Percentiles rank a stretch among this genome's conserved stretches.
phyloP scores from a whole-genome alignment of 2,797 vertebrate species.

The Argyrosomus regius region DNA sequence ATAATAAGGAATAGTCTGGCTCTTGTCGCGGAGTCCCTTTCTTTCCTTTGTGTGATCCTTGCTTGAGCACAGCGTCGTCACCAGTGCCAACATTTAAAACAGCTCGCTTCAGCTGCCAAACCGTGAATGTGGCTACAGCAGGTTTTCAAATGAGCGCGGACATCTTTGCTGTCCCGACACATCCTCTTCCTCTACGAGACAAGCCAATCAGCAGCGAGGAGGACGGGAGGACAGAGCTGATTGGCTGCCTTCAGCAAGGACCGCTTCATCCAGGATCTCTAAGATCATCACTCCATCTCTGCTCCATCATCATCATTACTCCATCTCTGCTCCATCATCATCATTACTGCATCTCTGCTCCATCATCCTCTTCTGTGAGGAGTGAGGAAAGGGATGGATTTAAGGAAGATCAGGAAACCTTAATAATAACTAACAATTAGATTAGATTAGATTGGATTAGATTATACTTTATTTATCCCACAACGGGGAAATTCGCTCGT shows the following conservation, averaged over 20 bases:
- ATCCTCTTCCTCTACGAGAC: slow-evolving; percentile 69
- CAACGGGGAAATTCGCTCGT: too few species aligned
- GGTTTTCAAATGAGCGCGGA: slow-evolving; percentile 90
- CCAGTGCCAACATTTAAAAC: slow-evolving; percentile 59
- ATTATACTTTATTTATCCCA: too few species aligned
- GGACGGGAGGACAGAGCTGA: not conserved
- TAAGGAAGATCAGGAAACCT: not conserved
- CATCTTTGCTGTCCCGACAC: slow-evolving; percentile 91
- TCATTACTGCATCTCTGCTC: not conserved
- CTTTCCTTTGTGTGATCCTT: slow-evolving; percentile 51
- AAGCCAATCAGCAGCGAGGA: slow-evolving; percentile 73
- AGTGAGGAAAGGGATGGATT: not conserved
- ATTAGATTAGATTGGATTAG: too few species aligned
- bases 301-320: not conserved
- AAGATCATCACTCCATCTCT: too few species aligned
- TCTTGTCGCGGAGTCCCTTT: slow-evolving; percentile 82
- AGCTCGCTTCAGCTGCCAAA: slow-evolving; percentile 26
- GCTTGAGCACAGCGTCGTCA: slow-evolving; percentile 42
- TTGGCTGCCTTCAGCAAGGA: not conserved
- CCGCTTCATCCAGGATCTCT: not conserved
- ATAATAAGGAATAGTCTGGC: slow-evolving; percentile 84
- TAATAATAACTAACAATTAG: too few species aligned
- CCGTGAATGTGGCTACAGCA: slow-evolving; percentile 30
- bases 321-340: not conserved
- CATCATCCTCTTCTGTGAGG: not conserved